Base-by-base conservation (phyloP, 2,888 invertebrate genomes). In the Limnephilus rhombicus region DNA sequence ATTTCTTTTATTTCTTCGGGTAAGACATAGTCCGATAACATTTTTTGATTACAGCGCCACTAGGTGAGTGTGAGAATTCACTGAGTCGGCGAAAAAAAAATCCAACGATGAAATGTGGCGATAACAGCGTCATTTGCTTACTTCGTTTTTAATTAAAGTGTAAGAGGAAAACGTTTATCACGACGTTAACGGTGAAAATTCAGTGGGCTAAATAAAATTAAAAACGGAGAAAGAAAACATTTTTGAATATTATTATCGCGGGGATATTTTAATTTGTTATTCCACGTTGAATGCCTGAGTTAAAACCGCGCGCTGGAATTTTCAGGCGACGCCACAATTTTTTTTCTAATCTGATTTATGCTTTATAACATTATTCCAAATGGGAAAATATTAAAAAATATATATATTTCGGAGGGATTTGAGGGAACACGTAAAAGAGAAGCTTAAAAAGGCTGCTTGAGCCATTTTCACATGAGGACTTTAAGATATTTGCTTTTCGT, bases 91-190 rank as follows among this genome's bases (percentile, higher is more conserved):
- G 90, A 81, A 89, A 93, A 92, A 41, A 91, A 92, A 90, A 90
- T 92, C 41, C 92, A 91, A 85, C 93, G 93, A 93, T 93, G 92
- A 93, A 93, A 93, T 90, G 92, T 85, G 92, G 91, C 92, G 93
- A 93, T 93, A 93, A 93, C 93, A 91, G 88, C 93, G 92, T 93
- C 93, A 92, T 92, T 93, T 92, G 93, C 93, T 93, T 92, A 93
- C 92, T 92, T 93, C 93, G 93, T 93, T 93, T 93, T 93, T 93
- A 93, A 93, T 93, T 93, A 93, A 93, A 93, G 92, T 92, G 93
- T 92, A 91, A 92, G 93, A 91, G 92, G 91, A 90, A 92, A 93
- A 89, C 93, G 93, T 93, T 93, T 93, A 93, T 93, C 93, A 90
- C 90, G 90, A 90, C 91, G 93, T 93, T 92, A 93, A 92, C 92